A percentile compares a stretch with the other conserved stretches of the same genome.
phyloP scores from a whole-genome alignment of 2,797 vertebrate species.

The Dallia pectoralis region DNA sequence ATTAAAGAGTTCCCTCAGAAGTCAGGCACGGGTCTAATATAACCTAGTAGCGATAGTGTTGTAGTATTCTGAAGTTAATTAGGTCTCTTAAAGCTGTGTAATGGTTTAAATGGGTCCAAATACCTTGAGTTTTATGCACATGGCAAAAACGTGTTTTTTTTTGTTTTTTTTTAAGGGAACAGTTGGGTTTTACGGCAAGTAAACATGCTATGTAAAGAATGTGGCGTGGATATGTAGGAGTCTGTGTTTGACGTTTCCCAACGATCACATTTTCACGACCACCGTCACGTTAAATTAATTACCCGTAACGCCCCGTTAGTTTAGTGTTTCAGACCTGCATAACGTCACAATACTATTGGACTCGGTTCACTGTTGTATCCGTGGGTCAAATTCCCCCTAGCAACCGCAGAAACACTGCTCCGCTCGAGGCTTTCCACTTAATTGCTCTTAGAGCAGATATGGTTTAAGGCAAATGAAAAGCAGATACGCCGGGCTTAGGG shows the following conservation, averaged over 20 bases:
- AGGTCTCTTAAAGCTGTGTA: not conserved
- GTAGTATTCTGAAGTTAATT: not conserved
- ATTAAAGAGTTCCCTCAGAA: not conserved
- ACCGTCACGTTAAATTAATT: slow-evolving; percentile 40
- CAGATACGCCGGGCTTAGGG: slow-evolving; percentile 47
- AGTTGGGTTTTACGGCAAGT: not conserved
- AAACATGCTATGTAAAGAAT: slow-evolving; percentile 7
- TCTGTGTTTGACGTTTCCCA: slow-evolving; percentile 36
- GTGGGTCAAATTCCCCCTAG: slow-evolving; percentile 40
- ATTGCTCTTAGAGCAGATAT: slow-evolving; percentile 59
- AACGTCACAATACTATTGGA: slow-evolving; percentile 30
- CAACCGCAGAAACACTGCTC: slow-evolving; percentile 42
- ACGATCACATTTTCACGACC: slow-evolving; percentile 39
- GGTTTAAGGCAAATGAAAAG: slow-evolving; percentile 60
- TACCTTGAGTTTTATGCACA: not conserved
- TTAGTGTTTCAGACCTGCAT: slow-evolving; percentile 15
- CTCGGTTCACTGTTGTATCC: slow-evolving; percentile 44
- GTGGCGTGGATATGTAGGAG: slow-evolving; percentile 18
- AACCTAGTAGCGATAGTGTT: not conserved
- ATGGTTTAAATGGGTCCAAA: not conserved
- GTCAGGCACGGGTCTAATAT: not conserved
- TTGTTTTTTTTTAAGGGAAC: no score
- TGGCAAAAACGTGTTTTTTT: no score
- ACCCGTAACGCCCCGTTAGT: no score
- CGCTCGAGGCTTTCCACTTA: slow-evolving; percentile 44